Evolutionary conservation across 2,113 vertebrate genomes (phyloP).

Genomic region (Regulus satrapa): DNA sequence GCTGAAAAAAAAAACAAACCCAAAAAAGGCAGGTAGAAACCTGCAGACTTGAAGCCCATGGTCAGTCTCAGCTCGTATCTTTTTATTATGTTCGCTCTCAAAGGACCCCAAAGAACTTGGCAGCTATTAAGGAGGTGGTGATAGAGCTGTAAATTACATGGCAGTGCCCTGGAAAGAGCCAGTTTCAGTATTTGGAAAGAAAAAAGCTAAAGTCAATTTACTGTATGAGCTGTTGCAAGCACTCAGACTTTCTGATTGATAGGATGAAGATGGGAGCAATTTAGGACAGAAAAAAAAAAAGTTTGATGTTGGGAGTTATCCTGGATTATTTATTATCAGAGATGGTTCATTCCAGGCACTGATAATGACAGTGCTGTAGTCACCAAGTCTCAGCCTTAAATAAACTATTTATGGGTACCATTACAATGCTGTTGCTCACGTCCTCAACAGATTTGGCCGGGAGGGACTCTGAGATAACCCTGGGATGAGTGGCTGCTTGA

Average conservation of each 20-base stretch:
- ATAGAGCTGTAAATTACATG: constrained; percentile 36
- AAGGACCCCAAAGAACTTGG: constrained; percentile 43
- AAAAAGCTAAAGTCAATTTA: constrained; percentile 15
- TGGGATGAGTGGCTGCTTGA: not conserved
- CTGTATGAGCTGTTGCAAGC: not conserved
- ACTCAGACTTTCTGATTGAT: not conserved
- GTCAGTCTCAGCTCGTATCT: constrained; percentile 31
- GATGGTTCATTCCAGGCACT: not conserved
- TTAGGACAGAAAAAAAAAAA: constrained; percentile 2
- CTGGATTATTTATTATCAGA: constrained; percentile 43
- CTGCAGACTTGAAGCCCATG: not conserved
- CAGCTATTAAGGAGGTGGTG: not conserved
- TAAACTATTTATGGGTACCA: constrained; percentile 12
- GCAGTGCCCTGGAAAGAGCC: not conserved
- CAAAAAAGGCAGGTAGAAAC: not conserved
- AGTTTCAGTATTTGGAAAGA: not conserved
- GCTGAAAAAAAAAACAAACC: not conserved
- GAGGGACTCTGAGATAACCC: not conserved
- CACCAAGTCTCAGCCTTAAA: not conserved
- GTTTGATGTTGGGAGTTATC: not conserved
- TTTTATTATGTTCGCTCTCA: constrained; percentile 51
- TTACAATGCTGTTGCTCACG: not conserved
- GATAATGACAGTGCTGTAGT: constrained; percentile 13
- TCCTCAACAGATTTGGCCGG: not conserved
- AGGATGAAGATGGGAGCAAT: not conserved